Percentiles rank a stretch among this genome's conserved stretches.
phyloP scores from a whole-genome alignment of 2,797 vertebrate species.

The Acridotheres tristis region DNA sequence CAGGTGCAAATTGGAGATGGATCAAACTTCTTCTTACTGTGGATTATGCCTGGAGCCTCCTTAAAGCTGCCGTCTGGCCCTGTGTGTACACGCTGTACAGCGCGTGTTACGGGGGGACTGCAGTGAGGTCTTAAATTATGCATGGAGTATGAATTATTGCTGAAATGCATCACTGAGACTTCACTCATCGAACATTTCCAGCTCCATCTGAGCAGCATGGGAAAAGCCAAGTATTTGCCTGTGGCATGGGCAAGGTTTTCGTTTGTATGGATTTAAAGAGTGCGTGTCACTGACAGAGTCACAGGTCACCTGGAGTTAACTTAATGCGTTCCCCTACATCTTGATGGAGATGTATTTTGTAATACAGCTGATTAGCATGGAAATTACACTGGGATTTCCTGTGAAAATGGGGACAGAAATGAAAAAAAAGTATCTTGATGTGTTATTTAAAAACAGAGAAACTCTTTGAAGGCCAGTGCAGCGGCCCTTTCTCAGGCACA shows the following conservation, averaged over 20 bases:
- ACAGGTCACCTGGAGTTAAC: conserved; percentile 4
- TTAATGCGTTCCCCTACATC: neutral
- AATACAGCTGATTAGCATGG: conserved; percentile 25
- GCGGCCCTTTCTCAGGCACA: neutral
- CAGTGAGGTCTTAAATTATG: conserved; percentile 54
- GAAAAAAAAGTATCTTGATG: neutral
- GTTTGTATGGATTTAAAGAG: conserved; percentile 1
- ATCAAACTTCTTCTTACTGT: conserved; percentile 44
- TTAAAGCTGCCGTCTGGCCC: conserved; percentile 27
- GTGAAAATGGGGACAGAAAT: neutral
- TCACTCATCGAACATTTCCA: conserved; percentile 10
- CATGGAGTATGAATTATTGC: conserved; percentile 58
- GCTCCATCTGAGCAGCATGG: neutral
- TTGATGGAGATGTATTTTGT: neutral
- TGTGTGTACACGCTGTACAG: neutral
- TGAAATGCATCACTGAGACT: conserved; percentile 38
- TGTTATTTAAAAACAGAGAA: neutral
- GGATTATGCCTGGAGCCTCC: conserved; percentile 60
- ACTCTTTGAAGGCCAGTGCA: neutral
- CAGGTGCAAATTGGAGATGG: conserved; percentile 66
- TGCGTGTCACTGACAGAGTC: neutral
- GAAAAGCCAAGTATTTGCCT: conserved; percentile 17
- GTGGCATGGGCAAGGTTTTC: neutral
- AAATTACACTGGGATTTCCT: conserved; percentile 18
- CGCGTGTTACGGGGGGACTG: neutral